Base-by-base conservation (phyloP, 1,140 invertebrate genomes). In the Cydia fagiglandana region DNA sequence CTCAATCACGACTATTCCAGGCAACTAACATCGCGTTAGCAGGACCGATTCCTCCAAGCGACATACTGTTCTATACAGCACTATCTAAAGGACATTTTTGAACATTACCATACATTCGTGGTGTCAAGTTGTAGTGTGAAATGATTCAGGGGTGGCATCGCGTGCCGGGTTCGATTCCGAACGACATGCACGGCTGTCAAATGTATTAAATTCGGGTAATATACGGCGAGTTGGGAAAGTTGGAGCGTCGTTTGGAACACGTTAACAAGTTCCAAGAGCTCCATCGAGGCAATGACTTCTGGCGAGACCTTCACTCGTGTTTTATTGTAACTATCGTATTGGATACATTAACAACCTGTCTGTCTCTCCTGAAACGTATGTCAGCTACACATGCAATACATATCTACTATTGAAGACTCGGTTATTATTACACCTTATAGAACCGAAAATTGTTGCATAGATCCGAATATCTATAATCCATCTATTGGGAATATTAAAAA, bases 41-140 rank as follows among this genome's bases (percentile, higher is more conserved):
- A n/a, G 9, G 38, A 41, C 5, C 34, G 34, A 38, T 53, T n/a
- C 2, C 24, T n/a, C n/a, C 9, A 38, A 9, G 9, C 73, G 30
- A 73, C 6, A 41, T 24, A 76, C 78, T 77, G 75, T 74, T 68
- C 74, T 75, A 73, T 34, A 73, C 4, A 1, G 61, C 64, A 53
- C 53, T 70, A 28, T 28, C 76, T 81, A 81, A 47, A 82, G 84
- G 83, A 78, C 53, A 79, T 74, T 78, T 83, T 80, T 2, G 74
- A 76, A 80, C 73, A 64, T 64, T 76, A 75, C 13, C 45, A 47
- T 47, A 76, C 76, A 82, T 82, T 84, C 83, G 81, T 81, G 82
- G 88, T 87, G 88, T 89, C 80, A 86, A 86, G 84, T 85, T 80
- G 82, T 88, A 88, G 88, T 91, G 89, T 89, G 83, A 91, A 88